A percentile compares a stretch with the other conserved stretches of the same genome.
These are phyloP conservation scores for Batillaria attramentaria DNA, from an alignment of 1,140 invertebrate species.

Conservation along the genomic window DNA sequence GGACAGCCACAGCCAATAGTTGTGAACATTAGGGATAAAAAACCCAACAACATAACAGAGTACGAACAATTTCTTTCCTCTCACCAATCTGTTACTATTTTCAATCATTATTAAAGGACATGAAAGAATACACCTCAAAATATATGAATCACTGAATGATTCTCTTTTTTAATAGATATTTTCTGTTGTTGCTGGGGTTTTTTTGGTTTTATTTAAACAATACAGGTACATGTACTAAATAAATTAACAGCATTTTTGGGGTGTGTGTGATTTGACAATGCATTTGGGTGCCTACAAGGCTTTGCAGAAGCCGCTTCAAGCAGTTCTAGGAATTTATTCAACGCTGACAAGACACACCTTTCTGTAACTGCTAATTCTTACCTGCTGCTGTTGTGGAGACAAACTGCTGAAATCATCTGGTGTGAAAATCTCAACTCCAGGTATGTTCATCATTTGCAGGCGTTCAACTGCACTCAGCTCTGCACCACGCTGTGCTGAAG, in stretches of 20 bases:
- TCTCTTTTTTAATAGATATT: no score
- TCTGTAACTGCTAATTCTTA: slow-evolving; percentile 33
- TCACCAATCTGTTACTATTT: no score
- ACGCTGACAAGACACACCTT: not conserved
- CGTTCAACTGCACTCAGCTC: slow-evolving; percentile 33
- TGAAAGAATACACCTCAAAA: no score
- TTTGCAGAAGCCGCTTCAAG: not conserved
- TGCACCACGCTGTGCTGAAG: no score
- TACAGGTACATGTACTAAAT: not conserved
- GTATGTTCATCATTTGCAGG: slow-evolving; percentile 54
- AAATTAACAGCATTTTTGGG: not conserved
- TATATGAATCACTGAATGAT: no score
- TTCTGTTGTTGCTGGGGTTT: no score
- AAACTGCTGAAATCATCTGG: slow-evolving; percentile 60
- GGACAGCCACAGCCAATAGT: no score
- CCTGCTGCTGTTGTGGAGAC: slow-evolving; percentile 60
- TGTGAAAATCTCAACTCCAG: slow-evolving; percentile 60
- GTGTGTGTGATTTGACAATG: not conserved
- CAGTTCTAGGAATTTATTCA: not conserved
- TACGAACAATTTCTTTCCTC: no score
- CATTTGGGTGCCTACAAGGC: not conserved
- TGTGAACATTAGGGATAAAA: no score
- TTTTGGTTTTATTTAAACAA: no score
- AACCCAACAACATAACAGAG: no score
- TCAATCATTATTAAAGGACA: no score